Evolutionary conservation across 2,797 vertebrate genomes (phyloP), one percentile per base, ranked within the genome.

Genomic region (Semaprochilodus insignis): DNA sequence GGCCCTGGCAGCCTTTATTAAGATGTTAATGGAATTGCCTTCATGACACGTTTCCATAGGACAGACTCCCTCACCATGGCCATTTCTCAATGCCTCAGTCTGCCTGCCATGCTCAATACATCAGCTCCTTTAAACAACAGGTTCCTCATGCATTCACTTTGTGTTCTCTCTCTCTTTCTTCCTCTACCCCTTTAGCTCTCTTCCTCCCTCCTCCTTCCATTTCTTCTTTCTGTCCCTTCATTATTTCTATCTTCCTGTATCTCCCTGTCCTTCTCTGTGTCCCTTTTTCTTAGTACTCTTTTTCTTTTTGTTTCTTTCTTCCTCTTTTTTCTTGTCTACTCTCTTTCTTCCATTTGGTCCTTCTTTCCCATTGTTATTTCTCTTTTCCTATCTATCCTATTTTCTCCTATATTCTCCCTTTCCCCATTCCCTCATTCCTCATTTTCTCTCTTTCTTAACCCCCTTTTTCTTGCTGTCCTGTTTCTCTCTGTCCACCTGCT

Each of bases 11-110:
- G 90, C 89, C 89, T 93, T 93, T 94, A 94, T 95, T 93, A 94
- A 94, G 94, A 95, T 93, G 93, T 93, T 94, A 95, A 95, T 94
- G 91, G 92, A 91, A 92, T 86, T 91, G 94, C 93, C 93, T 93
- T 93, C 92, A 88, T 93, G 93, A 94, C 91, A 94, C 93, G 90
- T 94, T 94, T 95, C 91, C 90, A 89, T 85, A 86, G 93, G 91
- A 93, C 81, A 81, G 86, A 91, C 88, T 90, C 87, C 80, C 70
- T 90, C 77, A 85, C 83, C 89, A 84, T 80, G 82, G 86, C 85
- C 88, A 72, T 92, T 91, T 91, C 92, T 91, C 85, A 90, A 88
- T 48, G 85, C 85, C 89, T 91, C 90, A 89, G 78, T 86, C 63
- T 66, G 85, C 84, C 83, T 57, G 86, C 89, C 85, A 87, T 88